A percentile compares a stretch with the other conserved stretches of the same genome.
These are phyloP conservation scores for Typhlichthys subterraneus DNA, from an alignment of 2,797 vertebrate genomes.

Conservation along the genomic window DNA sequence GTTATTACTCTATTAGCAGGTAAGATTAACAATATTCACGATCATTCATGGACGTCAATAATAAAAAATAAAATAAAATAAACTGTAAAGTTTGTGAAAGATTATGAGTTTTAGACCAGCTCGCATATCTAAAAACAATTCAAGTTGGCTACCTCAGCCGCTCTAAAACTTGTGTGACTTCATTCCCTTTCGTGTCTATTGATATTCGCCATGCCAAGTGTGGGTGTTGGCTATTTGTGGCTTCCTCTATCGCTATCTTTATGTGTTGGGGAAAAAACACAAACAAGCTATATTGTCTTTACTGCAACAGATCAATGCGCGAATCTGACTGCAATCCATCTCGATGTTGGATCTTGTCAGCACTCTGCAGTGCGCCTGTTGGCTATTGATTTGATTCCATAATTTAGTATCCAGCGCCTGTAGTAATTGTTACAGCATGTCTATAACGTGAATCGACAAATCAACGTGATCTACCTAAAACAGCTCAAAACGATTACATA, in stretches of 20 bases:
- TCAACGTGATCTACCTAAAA: neutral
- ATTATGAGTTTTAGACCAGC: too few species aligned
- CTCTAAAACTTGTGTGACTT: constrained; percentile 50
- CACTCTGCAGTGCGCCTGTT: constrained; percentile 25
- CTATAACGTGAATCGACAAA: constrained; percentile 31
- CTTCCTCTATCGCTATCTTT: constrained; percentile 18
- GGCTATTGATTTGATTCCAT: constrained; percentile 51
- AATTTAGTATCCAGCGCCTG: constrained; percentile 34
- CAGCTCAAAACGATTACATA: too few species aligned
- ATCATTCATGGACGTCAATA: constrained; percentile 4
- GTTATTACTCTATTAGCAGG: constrained; percentile 65
- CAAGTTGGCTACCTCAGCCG: constrained; percentile 21
- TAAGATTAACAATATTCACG: constrained; percentile 41
- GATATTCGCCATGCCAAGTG: constrained; percentile 45
- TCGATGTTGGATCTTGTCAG: constrained; percentile 31
- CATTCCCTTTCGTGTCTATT: constrained; percentile 48
- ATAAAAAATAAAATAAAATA: too few species aligned
- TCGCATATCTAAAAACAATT: constrained; percentile 48
- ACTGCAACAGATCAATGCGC: constrained; percentile 14
- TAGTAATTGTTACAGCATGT: constrained; percentile 25
- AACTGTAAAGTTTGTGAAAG: constrained; percentile 5
- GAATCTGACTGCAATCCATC: constrained; percentile 41
- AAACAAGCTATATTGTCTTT: constrained; percentile 24
- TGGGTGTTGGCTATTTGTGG: constrained; percentile 33
- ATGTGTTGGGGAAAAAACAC: constrained; percentile 19